Evolutionary conservation across 2,113 vertebrate genomes (phyloP).

Genomic region (Xenopus tropicalis): UCB_Xtro_10.0 CM004445.2:92362501-92363000

Average conservation of each 20-base stretch:
- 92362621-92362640: slow-evolving; percentile 69
- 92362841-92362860: slow-evolving; percentile 36
- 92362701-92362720: slow-evolving; percentile 34
- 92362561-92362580: slow-evolving; percentile 46
- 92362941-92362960: slow-evolving; percentile 15
- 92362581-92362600: slow-evolving; percentile 39
- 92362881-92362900: slow-evolving; percentile 40
- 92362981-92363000: background rate
- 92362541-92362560: slow-evolving; percentile 43
- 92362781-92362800: slow-evolving; percentile 4
- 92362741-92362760: slow-evolving; percentile 14
- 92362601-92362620: slow-evolving; percentile 49
- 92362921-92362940: slow-evolving; percentile 37
- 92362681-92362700: slow-evolving; percentile 34
- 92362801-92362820: background rate
- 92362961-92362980: slow-evolving; percentile 23
- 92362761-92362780: slow-evolving; percentile 28
- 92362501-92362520: slow-evolving; percentile 11
- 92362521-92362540: slow-evolving; percentile 27
- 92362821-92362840: slow-evolving; percentile 12
- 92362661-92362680: slow-evolving; percentile 53
- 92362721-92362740: slow-evolving; percentile 21
- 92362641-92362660: slow-evolving; percentile 59
- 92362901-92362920: slow-evolving; percentile 45
- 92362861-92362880: slow-evolving; percentile 31